Base-by-base conservation (phyloP, 2,797 vertebrate genomes). In the Bovichtus diacanthus region DNA sequence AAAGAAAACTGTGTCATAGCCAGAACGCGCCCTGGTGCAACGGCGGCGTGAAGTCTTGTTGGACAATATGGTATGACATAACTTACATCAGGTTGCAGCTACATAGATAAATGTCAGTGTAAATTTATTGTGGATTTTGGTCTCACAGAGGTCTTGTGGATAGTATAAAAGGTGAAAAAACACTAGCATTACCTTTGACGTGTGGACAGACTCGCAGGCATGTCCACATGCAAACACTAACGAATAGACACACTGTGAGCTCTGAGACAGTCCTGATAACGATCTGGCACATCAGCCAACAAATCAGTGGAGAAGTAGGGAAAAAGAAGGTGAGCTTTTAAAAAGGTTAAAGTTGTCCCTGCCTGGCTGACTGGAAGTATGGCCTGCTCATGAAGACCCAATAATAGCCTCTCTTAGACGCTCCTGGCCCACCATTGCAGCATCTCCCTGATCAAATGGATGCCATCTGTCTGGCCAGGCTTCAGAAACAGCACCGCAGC, bases 391-490 rank as follows among this genome's bases (percentile, higher is more conserved):
- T 82, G 80, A 90, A 79, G 65, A 88, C 83, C 86, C 66, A 64
- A 75, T 90, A 88, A 84, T 88, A 85, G 77, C 74, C 78, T 86
- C 87, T 91, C 81, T 93, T 85, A 82, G 82, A 76, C 39, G 41
- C 60, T 90, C 83, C 84, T 90, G 81, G 77, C 76, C 81, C 74
- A 80, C 69, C 66, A 85, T 91, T 89, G 90, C 84, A 85, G 82
- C 73, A 68, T 76, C 81, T 83, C 83, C 78, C 76, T 83, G 86
- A 93, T 94, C 90, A 93, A 93, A 93, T 91, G 84, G 72, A 89
- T 80, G 78, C 93, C 93, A 93, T 93, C 91, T 94, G 91, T 90
- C 89, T 87, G 90, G 80, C 78, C 13, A 8, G 49, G 72, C 62
- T 84, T 81, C 73, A 80, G 76, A 76, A 36, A 65, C 81, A 75